Evolutionary conservation across 2,113 vertebrate genomes (phyloP), one percentile per base, ranked within the genome.

Genomic region (Pseudopipra pipra): DNA sequence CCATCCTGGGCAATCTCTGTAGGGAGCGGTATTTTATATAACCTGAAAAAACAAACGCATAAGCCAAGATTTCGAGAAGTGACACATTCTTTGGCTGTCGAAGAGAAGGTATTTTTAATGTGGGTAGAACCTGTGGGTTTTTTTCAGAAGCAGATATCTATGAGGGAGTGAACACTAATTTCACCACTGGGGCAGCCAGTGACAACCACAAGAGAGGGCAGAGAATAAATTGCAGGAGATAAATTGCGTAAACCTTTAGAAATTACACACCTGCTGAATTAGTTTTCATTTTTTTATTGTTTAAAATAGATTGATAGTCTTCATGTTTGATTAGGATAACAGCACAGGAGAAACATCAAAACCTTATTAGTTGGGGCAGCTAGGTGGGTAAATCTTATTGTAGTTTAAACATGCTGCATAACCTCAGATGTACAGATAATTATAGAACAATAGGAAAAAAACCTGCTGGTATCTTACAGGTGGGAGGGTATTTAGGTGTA

Each of bases 31-130:
- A 65, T 61, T 90, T 95, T 90, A 74, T n/a, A 67, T 95, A 97
- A 95, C 35, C 55, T 63, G 72, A 74, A 71, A 80, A 90, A 87
- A 49, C 30, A 63, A 74, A 87, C 12, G 8, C 39, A 47, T 67
- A 51, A 83, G 79, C 56, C 56, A 86, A 77, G 59, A 81, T 86
- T 96, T 65, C 82, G 65, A 90, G 73, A 80, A 91, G 14, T 93
- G 73, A 92, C 84, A 81, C 52, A 65, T 95, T 71, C n/a, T 72
- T 88, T 85, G 61, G 68, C 44, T 68, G 41, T 3, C 18, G n/a
- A 92, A 81, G 41, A 63, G 44, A 65, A 93, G n/a, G 15, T 71
- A 94, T 86, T 83, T 93, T 94, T 89, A 94, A 81, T 74, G 25
- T 11, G 20, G 9, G 11, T 52, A 47, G 24, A 47, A 61, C 13